phyloP scores from a whole-genome alignment of 1,140 invertebrate genomes.

The Drosophila truncata region DNA sequence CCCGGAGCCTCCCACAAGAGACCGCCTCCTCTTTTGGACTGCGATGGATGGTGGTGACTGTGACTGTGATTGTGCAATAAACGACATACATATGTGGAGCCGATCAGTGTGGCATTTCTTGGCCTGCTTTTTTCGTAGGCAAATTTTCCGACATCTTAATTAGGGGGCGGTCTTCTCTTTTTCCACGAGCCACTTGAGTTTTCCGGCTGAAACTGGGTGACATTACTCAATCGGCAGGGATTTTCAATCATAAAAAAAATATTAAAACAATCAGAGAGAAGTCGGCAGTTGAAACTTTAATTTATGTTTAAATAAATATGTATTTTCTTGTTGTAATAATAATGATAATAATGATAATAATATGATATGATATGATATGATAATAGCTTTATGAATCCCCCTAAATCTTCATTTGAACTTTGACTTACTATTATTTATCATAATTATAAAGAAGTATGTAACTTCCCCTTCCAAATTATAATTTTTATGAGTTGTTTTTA shows the following conservation, averaged over 20 bases:
- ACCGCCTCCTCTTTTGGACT: slow-evolving; percentile 6
- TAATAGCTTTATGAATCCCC: background rate
- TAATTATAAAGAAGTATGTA: background rate
- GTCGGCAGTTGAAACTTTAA: too few relatives aligned
- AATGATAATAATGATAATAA: background rate
- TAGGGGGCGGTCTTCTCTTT: background rate
- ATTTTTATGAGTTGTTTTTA: slow-evolving; percentile 1
- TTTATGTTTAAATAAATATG: background rate
- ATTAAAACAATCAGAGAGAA: background rate
- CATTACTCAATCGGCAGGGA: background rate
- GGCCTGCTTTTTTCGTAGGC: slow-evolving; percentile 12
- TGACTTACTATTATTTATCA: background rate
- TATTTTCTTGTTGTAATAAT: too few relatives aligned
- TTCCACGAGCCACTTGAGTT: slow-evolving; percentile 8
- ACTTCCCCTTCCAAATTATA: slow-evolving; percentile 4
- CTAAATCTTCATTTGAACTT: background rate
- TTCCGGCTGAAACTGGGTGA: background rate
- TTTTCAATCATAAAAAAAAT: background rate
- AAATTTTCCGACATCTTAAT: slow-evolving; percentile 25
- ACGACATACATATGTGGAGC: slow-evolving; percentile 7
- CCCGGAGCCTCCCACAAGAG: slow-evolving; percentile 13
- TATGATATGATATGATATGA: too few relatives aligned
- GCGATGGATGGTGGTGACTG: background rate
- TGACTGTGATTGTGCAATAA: slow-evolving; percentile 16
- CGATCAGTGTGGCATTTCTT: slow-evolving; percentile 19